Evolutionary conservation across 2,797 vertebrate genomes (phyloP), one percentile per base, ranked within the genome.

Genomic region (Echeneis naucrates): DNA sequence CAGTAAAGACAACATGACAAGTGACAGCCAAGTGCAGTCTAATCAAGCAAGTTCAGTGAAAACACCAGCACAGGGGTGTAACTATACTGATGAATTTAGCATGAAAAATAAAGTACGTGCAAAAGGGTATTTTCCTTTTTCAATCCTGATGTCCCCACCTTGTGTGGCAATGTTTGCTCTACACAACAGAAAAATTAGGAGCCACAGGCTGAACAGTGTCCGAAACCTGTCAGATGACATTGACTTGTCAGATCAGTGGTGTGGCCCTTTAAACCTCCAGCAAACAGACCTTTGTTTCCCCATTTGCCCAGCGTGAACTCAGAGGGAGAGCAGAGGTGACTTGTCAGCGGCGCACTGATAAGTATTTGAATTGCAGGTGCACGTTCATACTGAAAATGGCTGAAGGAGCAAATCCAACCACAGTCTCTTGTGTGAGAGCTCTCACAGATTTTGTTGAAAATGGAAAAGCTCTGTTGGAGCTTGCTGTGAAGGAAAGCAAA

Each of bases 401-500:
- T 16, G 67, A 47, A 5, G 37, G n/a, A 33, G 40, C 11, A 8
- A 58, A 61, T 2, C 10, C 5, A 6, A 12, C 70, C 3, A 50
- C 51, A 11, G 32, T 1, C 13, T 44, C 59, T 44, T 64, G 23
- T 23, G 69, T 14, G 1, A 72, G 74, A 32, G 80, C 75, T 26
- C 69, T 89, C 23, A 19, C 1, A 10, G 66, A 5, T 64, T 84
- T 88, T 54, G 68, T 70, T 5, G 30, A 70, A 71, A 51, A 40
- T 12, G 87, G 83, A 35, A 87, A 74, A 74, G 60, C 77, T 78
- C 70, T 87, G 80, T 72, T 88, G 87, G 77, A 85, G 13, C 57
- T 80, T 0, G 78, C 86, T 0, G 54, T 81, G 61, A 73, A 56
- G 51, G 58, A 89, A 52, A 83, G 88, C 66, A 37, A 33, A 2